These are phyloP conservation scores for Chromobotia macracanthus DNA, from an alignment of 2,797 vertebrate genomes.

Conservation along the genomic window DNA sequence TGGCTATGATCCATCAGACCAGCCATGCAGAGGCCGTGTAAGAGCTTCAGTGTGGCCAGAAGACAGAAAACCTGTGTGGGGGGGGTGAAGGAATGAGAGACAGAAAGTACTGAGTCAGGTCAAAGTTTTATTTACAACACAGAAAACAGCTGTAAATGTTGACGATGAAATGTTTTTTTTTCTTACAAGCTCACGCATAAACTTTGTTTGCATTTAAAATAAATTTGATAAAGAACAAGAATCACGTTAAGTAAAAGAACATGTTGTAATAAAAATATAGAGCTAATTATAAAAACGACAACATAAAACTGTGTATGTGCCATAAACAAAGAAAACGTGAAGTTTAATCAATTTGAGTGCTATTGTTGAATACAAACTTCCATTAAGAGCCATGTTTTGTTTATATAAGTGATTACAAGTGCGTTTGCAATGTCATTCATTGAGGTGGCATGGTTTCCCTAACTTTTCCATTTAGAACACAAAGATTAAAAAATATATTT, in stretches of 20 bases:
- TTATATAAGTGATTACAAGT: not conserved
- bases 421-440: not conserved
- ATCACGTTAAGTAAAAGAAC: not conserved
- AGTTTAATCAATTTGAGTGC: not conserved
- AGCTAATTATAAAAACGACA: not conserved
- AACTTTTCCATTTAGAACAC: too few species aligned
- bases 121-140: not conserved
- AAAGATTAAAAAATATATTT: too few species aligned
- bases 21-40: not conserved
- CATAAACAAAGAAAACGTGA: not conserved
- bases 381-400: not conserved
- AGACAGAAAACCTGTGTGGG: not conserved
- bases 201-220: not conserved
- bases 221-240: not conserved
- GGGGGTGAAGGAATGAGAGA: not conserved
- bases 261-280: not conserved
- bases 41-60: constrained; percentile 1
- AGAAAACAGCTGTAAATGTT: not conserved
- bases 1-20: not conserved
- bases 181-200: not conserved
- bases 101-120: not conserved
- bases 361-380: not conserved
- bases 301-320: not conserved
- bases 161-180: not conserved
- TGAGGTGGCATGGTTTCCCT: not conserved